Base-by-base conservation (phyloP, 2,888 invertebrate species). In the Tanypteryx hageni region DNA sequence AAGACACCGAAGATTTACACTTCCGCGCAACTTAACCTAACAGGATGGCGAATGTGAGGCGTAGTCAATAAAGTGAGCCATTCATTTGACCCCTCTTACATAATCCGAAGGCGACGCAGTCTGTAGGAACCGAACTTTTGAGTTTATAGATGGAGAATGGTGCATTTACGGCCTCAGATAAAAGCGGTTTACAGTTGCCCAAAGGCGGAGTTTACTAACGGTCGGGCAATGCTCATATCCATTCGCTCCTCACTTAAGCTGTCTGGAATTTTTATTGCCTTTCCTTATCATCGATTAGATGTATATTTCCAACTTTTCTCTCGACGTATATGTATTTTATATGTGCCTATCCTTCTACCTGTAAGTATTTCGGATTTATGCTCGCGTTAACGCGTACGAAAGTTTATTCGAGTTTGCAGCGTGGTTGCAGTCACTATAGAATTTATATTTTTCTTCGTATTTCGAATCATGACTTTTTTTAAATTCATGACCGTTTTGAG, bases 121-220 rank as follows among this genome's bases (percentile, higher is more conserved):
- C 14, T 22, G 22, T 8, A 81, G 22, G 81, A 81, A 22, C 81
- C 81, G 81, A 22, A 81, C 27, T 81, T 22, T 31, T 27, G n/a
- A 31, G 82, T 82, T 82, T 31, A 82, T 82, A 13, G 82, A 44
- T 31, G 18, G 14, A 44, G 82, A 44, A 31, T 82, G 82, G 82
- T 82, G 82, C 31, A 82, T 82, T 82, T 82, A 44, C 31, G 31
- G 31, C 44, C 18, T 18, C 31, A 14, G 82, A 82, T 82, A 31
- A 44, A 44, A 44, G 31, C 82, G 82, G 44, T 82, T 82, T 82
- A 82, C 82, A 82, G 82, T 82, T 82, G 18, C 82, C 82, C 16
- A 31, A 82, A 82, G 82, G 82, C 31, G 31, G 14, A 44, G 18
- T 31, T 27, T 44, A 44, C 82, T 13, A 82, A 82, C 82, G 10